Percentiles rank a stretch among this genome's conserved stretches.
Conservation (phyloP, 2,888 invertebrate genomes). For the Drosophila borealis region DNA sequence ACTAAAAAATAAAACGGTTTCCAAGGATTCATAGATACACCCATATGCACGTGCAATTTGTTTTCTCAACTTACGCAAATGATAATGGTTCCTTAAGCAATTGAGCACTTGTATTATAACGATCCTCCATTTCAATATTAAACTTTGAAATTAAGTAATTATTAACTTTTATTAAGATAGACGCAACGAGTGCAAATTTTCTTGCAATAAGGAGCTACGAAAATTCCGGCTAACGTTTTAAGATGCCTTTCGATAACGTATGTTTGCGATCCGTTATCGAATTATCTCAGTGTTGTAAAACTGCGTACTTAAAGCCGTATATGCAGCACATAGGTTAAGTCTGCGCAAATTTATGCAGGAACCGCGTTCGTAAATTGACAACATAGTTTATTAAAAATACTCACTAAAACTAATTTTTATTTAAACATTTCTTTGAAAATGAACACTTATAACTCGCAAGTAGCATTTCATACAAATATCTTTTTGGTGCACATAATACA, state of each 20-base stretch:
- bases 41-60: background rate
- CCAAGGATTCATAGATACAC: background rate
- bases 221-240: background rate
- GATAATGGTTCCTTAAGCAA: constrained; percentile 57
- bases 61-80: constrained; percentile 43
- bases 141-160: background rate
- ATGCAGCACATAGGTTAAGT: background rate
- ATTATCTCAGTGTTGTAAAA: constrained; percentile 30
- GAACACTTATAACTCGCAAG: constrained; percentile 56
- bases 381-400: background rate
- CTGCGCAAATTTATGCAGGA: background rate
- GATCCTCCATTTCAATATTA: constrained; percentile 30
- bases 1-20: constrained; percentile 14
- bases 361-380: background rate
- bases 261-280: constrained; percentile 3
- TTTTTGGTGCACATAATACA: constrained; percentile 44
- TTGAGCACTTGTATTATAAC: constrained; percentile 18
- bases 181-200: background rate
- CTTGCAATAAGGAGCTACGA: background rate
- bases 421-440: constrained; percentile 43
- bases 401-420: constrained; percentile 19
- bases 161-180: background rate
- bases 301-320: background rate
- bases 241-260: constrained; percentile 8
- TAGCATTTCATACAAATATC: constrained; percentile 37